Percentiles rank a stretch among this genome's conserved stretches.
phyloP scores from a whole-genome alignment of 2,113 vertebrate species.

The Chamaetylas fuelleborni region DNA sequence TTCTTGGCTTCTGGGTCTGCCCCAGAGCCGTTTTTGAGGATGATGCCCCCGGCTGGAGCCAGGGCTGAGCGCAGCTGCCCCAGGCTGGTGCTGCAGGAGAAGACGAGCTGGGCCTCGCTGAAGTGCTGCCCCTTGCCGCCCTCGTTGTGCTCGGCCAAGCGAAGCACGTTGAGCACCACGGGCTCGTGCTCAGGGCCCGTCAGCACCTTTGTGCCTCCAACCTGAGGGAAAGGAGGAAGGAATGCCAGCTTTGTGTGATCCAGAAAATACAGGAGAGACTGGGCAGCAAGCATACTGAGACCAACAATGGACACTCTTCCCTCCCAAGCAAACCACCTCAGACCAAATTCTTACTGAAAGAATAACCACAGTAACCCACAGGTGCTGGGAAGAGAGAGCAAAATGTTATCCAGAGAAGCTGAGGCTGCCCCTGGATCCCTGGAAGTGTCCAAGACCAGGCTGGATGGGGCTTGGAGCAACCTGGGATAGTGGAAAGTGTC shows the following conservation, averaged over 20 bases:
- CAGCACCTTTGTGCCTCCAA: slow-evolving; percentile 78
- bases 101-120: slow-evolving; percentile 52
- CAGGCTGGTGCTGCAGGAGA: slow-evolving; percentile 63
- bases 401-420: not conserved
- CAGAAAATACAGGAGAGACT: not conserved
- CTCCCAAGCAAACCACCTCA: not conserved
- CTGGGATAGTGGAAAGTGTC: not conserved
- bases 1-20: slow-evolving; percentile 4
- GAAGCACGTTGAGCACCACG: slow-evolving; percentile 83
- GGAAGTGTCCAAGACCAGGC: not conserved
- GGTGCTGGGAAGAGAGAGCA: not conserved
- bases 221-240: slow-evolving; percentile 69
- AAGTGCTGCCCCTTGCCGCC: slow-evolving; percentile 45
- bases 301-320: not conserved
- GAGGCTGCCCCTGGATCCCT: not conserved
- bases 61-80: slow-evolving; percentile 46
- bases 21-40: slow-evolving; percentile 37
- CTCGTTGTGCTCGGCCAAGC: slow-evolving; percentile 52
- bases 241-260: not conserved
- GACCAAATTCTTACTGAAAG: not conserved
- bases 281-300: not conserved
- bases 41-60: slow-evolving; percentile 66
- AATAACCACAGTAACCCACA: not conserved
- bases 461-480: not conserved
- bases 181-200: slow-evolving; percentile 84